These are phyloP conservation scores for Perca schrenkii DNA, from an alignment of 2,113 vertebrate species.

Conservation along the genomic window DNA sequence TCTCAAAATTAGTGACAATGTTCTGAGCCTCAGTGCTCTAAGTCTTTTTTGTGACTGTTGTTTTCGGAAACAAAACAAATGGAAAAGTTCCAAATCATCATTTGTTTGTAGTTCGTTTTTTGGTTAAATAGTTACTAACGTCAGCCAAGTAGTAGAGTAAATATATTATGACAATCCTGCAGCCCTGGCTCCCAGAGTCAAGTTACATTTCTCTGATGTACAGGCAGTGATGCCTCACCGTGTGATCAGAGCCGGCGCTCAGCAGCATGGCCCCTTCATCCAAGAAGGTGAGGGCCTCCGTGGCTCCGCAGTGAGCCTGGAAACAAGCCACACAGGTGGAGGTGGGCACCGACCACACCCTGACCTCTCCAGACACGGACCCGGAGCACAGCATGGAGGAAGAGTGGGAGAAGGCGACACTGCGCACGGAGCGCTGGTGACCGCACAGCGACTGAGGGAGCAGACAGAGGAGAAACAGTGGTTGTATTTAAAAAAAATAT, in stretches of 20 bases:
- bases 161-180: background rate
- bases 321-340: slow-evolving; percentile 84
- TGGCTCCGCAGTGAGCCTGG: slow-evolving; percentile 84
- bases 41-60: too few species aligned
- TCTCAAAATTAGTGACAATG: background rate
- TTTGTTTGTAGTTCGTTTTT: background rate
- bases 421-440: slow-evolving; percentile 83
- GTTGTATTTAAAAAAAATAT: background rate
- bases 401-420: slow-evolving; percentile 84
- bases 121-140: background rate
- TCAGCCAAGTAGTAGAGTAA: background rate
- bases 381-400: slow-evolving; percentile 86
- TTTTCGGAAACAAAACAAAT: too few species aligned
- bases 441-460: slow-evolving; percentile 81
- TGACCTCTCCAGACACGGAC: slow-evolving; percentile 84
- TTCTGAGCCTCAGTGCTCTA: too few species aligned
- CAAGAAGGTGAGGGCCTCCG: slow-evolving; percentile 82
- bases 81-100: background rate
- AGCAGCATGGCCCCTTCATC: slow-evolving; percentile 82
- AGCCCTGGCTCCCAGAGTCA: background rate
- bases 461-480: background rate
- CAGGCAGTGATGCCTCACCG: slow-evolving; percentile 71
- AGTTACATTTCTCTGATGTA: background rate
- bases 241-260: slow-evolving; percentile 86
- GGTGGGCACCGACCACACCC: slow-evolving; percentile 88